phyloP scores from a whole-genome alignment of 2,113 vertebrate genomes.

The Pristiophorus japonicus region DNA sequence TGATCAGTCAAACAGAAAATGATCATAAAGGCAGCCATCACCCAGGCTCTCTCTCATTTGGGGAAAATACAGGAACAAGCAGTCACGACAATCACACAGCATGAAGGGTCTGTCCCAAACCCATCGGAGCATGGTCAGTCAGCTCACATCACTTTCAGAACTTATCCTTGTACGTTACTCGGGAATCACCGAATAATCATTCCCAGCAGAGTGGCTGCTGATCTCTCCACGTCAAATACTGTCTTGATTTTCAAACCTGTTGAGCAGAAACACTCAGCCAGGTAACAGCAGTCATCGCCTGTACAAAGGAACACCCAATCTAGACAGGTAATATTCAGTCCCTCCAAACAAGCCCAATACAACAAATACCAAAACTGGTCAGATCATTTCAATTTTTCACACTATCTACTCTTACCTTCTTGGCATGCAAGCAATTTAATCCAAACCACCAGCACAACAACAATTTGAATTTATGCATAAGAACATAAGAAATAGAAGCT shows the following conservation, averaged over 20 bases:
- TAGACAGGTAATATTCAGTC: neutral
- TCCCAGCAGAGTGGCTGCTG: no score
- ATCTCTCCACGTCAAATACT: neutral
- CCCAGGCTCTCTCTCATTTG: neutral
- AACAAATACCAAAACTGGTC: neutral
- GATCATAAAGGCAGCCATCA: neutral
- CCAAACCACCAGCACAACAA: neutral
- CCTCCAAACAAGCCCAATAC: neutral
- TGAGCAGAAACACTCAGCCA: neutral
- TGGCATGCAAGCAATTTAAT: neutral
- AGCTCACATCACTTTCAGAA: neutral
- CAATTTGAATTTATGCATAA: neutral
- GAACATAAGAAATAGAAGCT: no score
- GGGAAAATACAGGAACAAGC: neutral
- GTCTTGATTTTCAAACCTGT: neutral
- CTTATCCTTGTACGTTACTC: no score
- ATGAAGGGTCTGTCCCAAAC: neutral
- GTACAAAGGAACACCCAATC: neutral
- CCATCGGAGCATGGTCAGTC: neutral
- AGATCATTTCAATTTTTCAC: neutral
- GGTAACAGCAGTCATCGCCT: neutral
- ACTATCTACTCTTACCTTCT: neutral
- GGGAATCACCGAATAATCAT: neutral
- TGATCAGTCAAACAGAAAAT: slow-evolving; percentile 25
- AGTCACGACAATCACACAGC: neutral